phyloP scores from a whole-genome alignment of 1,140 invertebrate species.

The Capitella teleta region DNA sequence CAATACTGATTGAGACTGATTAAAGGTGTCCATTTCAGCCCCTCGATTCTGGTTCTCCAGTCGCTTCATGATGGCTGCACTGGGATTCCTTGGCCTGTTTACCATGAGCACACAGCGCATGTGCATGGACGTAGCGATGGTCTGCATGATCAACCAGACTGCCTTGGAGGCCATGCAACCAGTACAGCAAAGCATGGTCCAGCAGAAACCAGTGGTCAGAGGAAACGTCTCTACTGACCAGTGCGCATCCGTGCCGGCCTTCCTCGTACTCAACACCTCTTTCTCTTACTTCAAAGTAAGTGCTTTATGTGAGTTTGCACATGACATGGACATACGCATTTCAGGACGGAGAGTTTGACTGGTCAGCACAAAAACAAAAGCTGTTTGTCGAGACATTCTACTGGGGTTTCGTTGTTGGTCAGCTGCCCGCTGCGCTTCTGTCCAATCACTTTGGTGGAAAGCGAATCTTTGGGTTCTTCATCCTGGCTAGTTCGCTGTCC shows the following conservation, averaged over 20 bases:
- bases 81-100: constrained; percentile 22
- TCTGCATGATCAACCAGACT: constrained; percentile 58
- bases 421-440: constrained; percentile 38
- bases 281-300: neutral
- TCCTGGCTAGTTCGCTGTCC: constrained; percentile 21
- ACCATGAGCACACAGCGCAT: constrained; percentile 64
- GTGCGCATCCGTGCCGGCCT: neutral
- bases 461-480: constrained; percentile 25
- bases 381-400: constrained; percentile 36
- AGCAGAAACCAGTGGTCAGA: neutral
- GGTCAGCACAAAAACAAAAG: constrained; percentile 33
- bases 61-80: constrained; percentile 19
- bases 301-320: too few relatives aligned
- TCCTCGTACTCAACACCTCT: neutral
- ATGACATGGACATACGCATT: too few relatives aligned
- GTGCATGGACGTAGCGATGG: constrained; percentile 78
- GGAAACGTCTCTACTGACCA: neutral
- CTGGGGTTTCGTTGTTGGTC: constrained; percentile 38
- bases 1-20: too few relatives aligned
- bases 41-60: constrained; percentile 14
- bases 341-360: constrained; percentile 33
- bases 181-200: too few relatives aligned
- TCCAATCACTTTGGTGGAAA: constrained; percentile 37
- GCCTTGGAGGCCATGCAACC: too few relatives aligned
- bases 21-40: constrained; percentile 6